These are phyloP conservation scores for Drosophila maculinotata DNA, from an alignment of 2,888 invertebrate species.

Conservation along the genomic window DNA sequence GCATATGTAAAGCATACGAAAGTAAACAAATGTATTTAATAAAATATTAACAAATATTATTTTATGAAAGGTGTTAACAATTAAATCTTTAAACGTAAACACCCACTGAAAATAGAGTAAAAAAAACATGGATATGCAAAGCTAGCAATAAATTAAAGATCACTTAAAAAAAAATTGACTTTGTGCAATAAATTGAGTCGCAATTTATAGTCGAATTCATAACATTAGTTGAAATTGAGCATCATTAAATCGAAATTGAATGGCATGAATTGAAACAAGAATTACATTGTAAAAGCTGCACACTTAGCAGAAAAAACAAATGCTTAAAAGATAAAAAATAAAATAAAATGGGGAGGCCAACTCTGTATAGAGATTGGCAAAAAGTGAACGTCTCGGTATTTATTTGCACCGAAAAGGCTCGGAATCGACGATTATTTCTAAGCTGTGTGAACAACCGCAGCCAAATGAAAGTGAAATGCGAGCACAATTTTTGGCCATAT, in stretches of 20 bases:
- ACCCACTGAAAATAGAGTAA: too few species aligned
- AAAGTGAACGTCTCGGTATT: slow-evolving; percentile 50
- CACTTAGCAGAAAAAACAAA: slow-evolving; percentile 2
- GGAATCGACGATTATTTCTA: slow-evolving; percentile 39
- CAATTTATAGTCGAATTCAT: neutral
- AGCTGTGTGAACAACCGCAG: slow-evolving; percentile 22
- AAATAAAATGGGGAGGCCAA: neutral
- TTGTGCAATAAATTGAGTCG: slow-evolving; percentile 10
- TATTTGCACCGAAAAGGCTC: slow-evolving; percentile 14
- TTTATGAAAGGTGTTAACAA: too few species aligned
- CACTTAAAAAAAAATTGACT: neutral
- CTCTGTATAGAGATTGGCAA: slow-evolving; percentile 11
- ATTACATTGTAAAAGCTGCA: slow-evolving; percentile 13
- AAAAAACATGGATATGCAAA: too few species aligned
- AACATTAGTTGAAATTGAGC: neutral
- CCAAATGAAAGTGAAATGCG: slow-evolving; percentile 56
- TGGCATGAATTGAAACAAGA: slow-evolving; percentile 7
- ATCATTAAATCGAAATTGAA: slow-evolving; percentile 7
- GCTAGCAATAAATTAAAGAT: slow-evolving; percentile 7
- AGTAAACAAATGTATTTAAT: too few species aligned
- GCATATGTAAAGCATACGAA: too few species aligned
- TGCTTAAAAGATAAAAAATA: slow-evolving; percentile 2
- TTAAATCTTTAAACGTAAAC: too few species aligned
- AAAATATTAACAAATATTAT: too few species aligned
- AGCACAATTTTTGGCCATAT: slow-evolving; percentile 46